Percentiles rank a stretch among this genome's conserved stretches.
Evolutionary conservation across 1,140 invertebrate species (phyloP).

Genomic region (Anagrus nilaparvatae): DNA sequence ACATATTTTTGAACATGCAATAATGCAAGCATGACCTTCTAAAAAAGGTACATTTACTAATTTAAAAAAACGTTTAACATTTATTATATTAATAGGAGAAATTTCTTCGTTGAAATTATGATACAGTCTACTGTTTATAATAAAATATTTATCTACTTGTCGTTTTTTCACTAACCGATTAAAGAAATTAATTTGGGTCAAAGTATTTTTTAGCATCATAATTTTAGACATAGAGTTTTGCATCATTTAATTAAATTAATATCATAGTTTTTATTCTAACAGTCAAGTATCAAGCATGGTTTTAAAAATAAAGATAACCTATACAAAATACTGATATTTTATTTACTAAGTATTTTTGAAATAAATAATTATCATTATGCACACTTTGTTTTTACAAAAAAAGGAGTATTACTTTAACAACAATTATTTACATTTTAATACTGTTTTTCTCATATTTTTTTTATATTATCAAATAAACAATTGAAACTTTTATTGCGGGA

Average conservation of each 20-base stretch:
- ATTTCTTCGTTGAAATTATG: slow-evolving; percentile 11
- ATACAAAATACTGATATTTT: too few species aligned
- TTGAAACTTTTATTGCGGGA: too few species aligned
- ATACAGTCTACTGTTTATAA: slow-evolving; percentile 9
- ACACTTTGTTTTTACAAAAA: too few species aligned
- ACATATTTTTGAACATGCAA: slow-evolving; percentile 47
- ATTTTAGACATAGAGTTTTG: not conserved
- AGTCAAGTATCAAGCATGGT: not conserved
- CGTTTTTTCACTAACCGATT: too few species aligned
- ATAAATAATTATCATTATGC: too few species aligned
- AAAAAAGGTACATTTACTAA: slow-evolving; percentile 32
- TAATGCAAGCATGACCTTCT: slow-evolving; percentile 52
- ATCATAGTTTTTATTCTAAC: slow-evolving; percentile 1
- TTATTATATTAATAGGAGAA: slow-evolving; percentile 23
- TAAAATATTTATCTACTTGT: slow-evolving; percentile 14
- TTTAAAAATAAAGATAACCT: not conserved
- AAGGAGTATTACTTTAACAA: too few species aligned
- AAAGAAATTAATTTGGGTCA: too few species aligned
- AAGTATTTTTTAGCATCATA: slow-evolving; percentile 7
- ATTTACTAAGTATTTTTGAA: too few species aligned
- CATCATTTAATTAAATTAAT: not conserved
- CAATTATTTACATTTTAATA: too few species aligned
- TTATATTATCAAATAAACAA: too few species aligned
- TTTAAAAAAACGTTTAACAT: slow-evolving; percentile 41
- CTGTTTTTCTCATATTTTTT: too few species aligned